A percentile compares a stretch with the other conserved stretches of the same genome.
phyloP scores from a whole-genome alignment of 1,140 invertebrate species.

The Achroia grisella region DNA sequence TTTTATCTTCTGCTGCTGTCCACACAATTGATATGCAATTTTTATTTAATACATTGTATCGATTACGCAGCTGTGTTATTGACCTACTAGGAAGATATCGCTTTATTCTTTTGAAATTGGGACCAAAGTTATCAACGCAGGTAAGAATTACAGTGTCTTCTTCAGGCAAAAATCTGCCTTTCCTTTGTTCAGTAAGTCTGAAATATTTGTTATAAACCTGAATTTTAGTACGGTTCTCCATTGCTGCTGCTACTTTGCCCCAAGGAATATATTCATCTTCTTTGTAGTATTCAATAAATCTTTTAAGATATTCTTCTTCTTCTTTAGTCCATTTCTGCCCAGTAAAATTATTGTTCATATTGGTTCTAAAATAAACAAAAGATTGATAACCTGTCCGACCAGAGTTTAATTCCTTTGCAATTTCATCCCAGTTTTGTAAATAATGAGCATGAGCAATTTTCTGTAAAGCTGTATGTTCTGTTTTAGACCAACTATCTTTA shows the following conservation, averaged over 20 bases:
- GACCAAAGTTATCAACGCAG: slow-evolving; percentile 76
- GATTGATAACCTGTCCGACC: slow-evolving; percentile 78
- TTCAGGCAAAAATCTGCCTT: slow-evolving; percentile 75
- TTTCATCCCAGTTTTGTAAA: slow-evolving; percentile 78
- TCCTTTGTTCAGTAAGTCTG: slow-evolving; percentile 66
- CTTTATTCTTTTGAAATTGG: slow-evolving; percentile 69
- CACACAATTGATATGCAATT: slow-evolving; percentile 45
- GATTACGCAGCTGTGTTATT: slow-evolving; percentile 31
- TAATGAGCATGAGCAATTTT: slow-evolving; percentile 63
- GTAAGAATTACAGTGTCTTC: slow-evolving; percentile 77
- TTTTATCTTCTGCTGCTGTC: slow-evolving; percentile 53
- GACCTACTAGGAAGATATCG: slow-evolving; percentile 49
- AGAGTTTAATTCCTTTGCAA: slow-evolving; percentile 74
- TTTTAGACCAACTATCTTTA: slow-evolving; percentile 74
- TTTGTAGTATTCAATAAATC: slow-evolving; percentile 72
- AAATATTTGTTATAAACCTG: slow-evolving; percentile 77
- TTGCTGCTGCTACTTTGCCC: slow-evolving; percentile 75
- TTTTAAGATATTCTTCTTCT: slow-evolving; percentile 75
- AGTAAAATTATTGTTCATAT: slow-evolving; percentile 48
- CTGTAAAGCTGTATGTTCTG: slow-evolving; percentile 74
- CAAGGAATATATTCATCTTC: slow-evolving; percentile 79
- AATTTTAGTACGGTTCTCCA: slow-evolving; percentile 76
- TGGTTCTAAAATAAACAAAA: slow-evolving; percentile 77
- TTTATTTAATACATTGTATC: slow-evolving; percentile 42
- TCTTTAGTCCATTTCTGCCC: slow-evolving; percentile 72